Conservation (phyloP, 2,797 vertebrate genomes). For the Myotis planiceps region DNA sequence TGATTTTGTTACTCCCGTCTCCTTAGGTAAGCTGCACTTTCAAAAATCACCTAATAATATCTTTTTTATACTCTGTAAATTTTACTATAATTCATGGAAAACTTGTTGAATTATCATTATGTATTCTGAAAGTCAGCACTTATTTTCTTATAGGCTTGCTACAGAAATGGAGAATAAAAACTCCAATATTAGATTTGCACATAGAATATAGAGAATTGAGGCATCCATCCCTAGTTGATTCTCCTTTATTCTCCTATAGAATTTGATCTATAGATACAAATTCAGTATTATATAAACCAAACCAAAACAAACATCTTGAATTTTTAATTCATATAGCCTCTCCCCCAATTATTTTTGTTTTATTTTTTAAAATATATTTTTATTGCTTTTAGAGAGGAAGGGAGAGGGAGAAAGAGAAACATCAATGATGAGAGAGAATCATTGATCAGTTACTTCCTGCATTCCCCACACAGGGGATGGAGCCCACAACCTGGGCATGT, state of each 20-base stretch:
- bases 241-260: background rate
- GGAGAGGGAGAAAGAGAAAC: no score
- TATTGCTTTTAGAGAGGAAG: no score
- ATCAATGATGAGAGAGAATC: no score
- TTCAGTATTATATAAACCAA: background rate
- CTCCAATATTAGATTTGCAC: background rate
- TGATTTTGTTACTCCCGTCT: slow-evolving; percentile 1
- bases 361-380: background rate
- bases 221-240: background rate
- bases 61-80: slow-evolving; percentile 12
- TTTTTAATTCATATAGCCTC: background rate
- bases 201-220: background rate
- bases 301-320: background rate
- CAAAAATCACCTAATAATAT: background rate
- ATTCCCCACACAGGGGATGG: no score
- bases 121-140: slow-evolving; percentile 24
- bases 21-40: slow-evolving; percentile 19
- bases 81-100: slow-evolving; percentile 30
- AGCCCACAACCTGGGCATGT: no score
- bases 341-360: background rate
- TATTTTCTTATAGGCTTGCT: background rate
- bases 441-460: no score
- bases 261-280: background rate
- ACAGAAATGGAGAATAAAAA: background rate
- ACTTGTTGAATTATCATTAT: slow-evolving; percentile 7